Percentiles rank a stretch among this genome's conserved stretches.
phyloP scores from a whole-genome alignment of 2,888 invertebrate genomes.

The Globia sparganii region DNA sequence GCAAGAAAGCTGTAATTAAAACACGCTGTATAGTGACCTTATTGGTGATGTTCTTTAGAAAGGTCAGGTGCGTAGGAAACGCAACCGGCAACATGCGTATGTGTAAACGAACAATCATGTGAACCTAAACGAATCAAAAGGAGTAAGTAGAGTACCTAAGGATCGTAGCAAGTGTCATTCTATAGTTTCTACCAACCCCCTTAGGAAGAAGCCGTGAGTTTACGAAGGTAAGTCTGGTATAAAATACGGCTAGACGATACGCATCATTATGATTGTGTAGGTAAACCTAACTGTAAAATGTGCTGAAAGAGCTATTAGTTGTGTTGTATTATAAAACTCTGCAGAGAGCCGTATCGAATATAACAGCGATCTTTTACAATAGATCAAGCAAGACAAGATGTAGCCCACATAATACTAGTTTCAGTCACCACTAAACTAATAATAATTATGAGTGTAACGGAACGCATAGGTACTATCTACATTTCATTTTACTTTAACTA shows the following conservation, averaged over 20 bases:
- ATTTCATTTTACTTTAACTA: slow-evolving; percentile 13
- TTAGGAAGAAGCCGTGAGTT: neutral
- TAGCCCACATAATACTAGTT: too few relatives aligned
- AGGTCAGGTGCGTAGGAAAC: neutral
- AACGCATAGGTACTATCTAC: slow-evolving; percentile 12
- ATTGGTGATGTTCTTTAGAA: neutral
- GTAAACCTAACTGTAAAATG: neutral
- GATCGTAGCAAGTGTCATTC: neutral
- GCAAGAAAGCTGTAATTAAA: too few relatives aligned
- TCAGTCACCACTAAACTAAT: neutral
- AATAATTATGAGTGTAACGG: neutral
- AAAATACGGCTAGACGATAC: neutral
- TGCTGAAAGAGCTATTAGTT: neutral
- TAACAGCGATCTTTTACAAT: neutral
- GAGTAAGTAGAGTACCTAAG: neutral
- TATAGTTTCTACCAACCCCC: neutral
- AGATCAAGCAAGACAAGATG: too few relatives aligned
- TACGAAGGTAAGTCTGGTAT: neutral
- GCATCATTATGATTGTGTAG: neutral
- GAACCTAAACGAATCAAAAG: neutral
- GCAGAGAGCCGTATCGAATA: neutral
- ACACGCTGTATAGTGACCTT: neutral
- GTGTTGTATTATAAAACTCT: neutral
- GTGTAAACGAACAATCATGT: too few relatives aligned
- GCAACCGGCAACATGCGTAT: neutral